Evolutionary conservation across 2,888 invertebrate species (phyloP).

Genomic region (Chrysina gloriosa): DNA sequence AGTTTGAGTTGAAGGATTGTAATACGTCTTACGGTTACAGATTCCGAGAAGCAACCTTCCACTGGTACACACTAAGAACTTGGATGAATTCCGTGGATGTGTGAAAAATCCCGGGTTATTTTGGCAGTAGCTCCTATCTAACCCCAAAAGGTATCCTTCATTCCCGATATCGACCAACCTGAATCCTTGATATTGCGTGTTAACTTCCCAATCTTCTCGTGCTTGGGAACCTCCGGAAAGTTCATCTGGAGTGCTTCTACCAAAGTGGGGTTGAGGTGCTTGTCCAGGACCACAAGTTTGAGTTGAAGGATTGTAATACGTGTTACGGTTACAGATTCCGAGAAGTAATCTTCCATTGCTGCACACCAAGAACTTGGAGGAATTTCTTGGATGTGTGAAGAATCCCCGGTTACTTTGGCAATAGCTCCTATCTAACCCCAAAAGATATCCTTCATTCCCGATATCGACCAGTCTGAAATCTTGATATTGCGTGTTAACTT

Average conservation of each 20-base stretch:
- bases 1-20: neutral
- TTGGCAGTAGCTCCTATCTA: neutral
- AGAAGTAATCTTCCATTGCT: neutral
- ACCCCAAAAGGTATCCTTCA: neutral
- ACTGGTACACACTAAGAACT: conserved; percentile 73
- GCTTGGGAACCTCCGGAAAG: no score
- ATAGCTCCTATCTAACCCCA: neutral
- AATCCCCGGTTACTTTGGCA: conserved; percentile 9
- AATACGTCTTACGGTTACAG: conserved; percentile 71
- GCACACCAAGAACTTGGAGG: neutral
- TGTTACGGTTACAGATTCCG: neutral
- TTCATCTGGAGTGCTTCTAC: no score
- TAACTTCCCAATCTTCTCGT: neutral
- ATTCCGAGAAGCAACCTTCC: conserved; percentile 70
- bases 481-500: neutral
- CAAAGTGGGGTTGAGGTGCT: no score
- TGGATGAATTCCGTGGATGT: conserved; percentile 72
- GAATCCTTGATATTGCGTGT: neutral
- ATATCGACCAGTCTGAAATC: neutral
- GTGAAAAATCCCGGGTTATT: conserved; percentile 66
- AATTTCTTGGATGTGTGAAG: neutral
- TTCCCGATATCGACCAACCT: neutral
- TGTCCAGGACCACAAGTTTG: neutral
- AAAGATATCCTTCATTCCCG: conserved; percentile 38
- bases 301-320: neutral